Conservation (phyloP, 2,888 invertebrate genomes). For the Tenthredo scrophulariae region DNA sequence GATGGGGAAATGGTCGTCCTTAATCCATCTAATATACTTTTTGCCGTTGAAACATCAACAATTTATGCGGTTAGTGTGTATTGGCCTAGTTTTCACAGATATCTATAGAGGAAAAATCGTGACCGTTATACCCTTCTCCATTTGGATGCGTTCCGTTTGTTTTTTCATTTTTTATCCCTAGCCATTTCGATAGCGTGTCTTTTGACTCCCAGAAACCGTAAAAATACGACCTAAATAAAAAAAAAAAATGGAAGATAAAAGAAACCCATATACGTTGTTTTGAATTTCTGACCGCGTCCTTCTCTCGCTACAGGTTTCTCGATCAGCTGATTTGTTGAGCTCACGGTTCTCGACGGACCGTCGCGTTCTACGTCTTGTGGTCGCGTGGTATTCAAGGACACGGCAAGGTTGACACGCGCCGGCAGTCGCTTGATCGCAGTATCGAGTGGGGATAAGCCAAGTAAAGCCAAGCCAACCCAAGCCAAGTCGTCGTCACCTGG, state of each 20-base stretch:
- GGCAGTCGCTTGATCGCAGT: conserved; percentile 44
- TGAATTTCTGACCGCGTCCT: conserved; percentile 18
- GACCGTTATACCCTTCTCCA: too few relatives aligned
- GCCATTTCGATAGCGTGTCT: too few relatives aligned
- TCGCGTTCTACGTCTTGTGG: conserved; percentile 70
- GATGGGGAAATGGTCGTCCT: too few relatives aligned
- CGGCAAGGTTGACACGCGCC: conserved; percentile 78
- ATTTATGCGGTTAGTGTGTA: too few relatives aligned
- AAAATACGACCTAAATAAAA: not conserved
- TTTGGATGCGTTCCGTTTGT: too few relatives aligned
- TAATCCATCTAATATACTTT: too few relatives aligned
- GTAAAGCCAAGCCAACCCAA: not conserved
- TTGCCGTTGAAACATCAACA: too few relatives aligned
- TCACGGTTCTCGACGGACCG: conserved; percentile 56
- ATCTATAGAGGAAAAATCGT: too few relatives aligned
- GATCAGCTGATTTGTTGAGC: conserved; percentile 66
- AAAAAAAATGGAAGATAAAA: not conserved
- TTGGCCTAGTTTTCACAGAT: too few relatives aligned
- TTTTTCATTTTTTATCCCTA: too few relatives aligned
- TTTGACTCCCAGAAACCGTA: not conserved
- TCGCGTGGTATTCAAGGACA: conserved; percentile 77
- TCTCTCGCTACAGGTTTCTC: conserved; percentile 35
- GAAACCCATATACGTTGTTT: not conserved
- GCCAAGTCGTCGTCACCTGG: conserved; percentile 9
- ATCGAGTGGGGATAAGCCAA: conserved; percentile 28